phyloP scores from a whole-genome alignment of 1,140 invertebrate species.

The Ceratosolen solmsi region DNA sequence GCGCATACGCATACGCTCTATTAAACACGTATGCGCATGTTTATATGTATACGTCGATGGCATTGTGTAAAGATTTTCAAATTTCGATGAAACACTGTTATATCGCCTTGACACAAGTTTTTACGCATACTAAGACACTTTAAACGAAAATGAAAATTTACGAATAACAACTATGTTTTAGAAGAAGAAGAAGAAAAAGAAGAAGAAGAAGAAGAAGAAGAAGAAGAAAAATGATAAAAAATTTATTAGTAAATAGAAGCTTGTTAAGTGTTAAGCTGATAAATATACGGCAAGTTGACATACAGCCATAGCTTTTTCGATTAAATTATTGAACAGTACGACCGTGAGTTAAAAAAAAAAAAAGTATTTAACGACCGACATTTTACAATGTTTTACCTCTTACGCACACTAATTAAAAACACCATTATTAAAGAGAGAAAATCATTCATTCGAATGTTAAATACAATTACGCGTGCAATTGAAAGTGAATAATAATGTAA shows the following conservation, averaged over 20 bases:
- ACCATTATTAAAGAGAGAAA: not conserved
- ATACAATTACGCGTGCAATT: not conserved
- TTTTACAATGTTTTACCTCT: not conserved
- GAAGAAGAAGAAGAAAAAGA: not conserved
- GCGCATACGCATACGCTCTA: not conserved
- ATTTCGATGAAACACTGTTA: not conserved
- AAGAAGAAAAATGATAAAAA: too few relatives aligned
- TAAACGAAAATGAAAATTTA: too few relatives aligned
- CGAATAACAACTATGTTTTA: too few relatives aligned
- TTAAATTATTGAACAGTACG: not conserved
- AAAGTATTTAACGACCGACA: not conserved
- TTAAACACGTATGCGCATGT: not conserved
- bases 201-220: too few relatives aligned
- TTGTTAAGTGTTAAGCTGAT: not conserved
- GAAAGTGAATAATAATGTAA: conserved; percentile 12
- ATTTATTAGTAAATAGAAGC: not conserved
- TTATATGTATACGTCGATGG: not conserved
- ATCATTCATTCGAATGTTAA: not conserved
- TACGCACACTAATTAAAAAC: not conserved
- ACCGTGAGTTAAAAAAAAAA: not conserved
- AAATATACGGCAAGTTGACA: not conserved
- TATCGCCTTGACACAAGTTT: not conserved
- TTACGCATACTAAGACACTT: not conserved
- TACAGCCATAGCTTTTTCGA: not conserved
- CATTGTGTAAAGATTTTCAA: not conserved